phyloP scores from a whole-genome alignment of 2,113 vertebrate species.

The Ophthalmolycus amberensis region DNA sequence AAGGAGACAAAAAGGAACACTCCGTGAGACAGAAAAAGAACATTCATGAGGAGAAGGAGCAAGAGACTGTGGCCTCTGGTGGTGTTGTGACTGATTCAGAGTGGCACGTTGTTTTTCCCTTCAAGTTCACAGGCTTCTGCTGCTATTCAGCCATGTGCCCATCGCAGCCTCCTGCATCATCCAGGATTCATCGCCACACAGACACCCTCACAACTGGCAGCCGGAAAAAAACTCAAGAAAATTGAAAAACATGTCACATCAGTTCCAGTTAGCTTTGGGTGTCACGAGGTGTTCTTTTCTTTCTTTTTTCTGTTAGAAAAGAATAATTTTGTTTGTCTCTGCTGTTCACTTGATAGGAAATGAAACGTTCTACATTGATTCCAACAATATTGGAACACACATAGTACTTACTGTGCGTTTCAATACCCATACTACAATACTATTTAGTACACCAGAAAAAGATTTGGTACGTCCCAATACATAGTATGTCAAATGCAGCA shows the following conservation, averaged over 20 bases:
- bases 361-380: too few species aligned
- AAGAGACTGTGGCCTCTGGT: background rate
- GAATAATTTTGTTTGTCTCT: background rate
- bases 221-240: background rate
- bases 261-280: background rate
- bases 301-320: background rate
- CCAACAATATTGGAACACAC: too few species aligned
- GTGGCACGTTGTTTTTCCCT: conserved; percentile 68
- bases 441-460: too few species aligned
- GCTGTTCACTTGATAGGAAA: background rate
- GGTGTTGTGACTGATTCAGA: conserved; percentile 52
- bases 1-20: conserved; percentile 19
- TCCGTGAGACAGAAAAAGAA: conserved; percentile 9
- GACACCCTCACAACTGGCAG: conserved; percentile 1
- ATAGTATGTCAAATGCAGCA: too few species aligned
- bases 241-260: conserved; percentile 24
- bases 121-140: conserved; percentile 26
- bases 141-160: conserved; percentile 61
- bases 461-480: too few species aligned
- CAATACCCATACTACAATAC: too few species aligned
- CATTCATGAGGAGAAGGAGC: conserved; percentile 1
- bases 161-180: conserved; percentile 28
- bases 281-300: background rate
- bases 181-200: conserved; percentile 1
- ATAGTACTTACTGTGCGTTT: too few species aligned